Base-by-base conservation (phyloP, 2,797 vertebrate genomes). In the Psittacula echo region DNA sequence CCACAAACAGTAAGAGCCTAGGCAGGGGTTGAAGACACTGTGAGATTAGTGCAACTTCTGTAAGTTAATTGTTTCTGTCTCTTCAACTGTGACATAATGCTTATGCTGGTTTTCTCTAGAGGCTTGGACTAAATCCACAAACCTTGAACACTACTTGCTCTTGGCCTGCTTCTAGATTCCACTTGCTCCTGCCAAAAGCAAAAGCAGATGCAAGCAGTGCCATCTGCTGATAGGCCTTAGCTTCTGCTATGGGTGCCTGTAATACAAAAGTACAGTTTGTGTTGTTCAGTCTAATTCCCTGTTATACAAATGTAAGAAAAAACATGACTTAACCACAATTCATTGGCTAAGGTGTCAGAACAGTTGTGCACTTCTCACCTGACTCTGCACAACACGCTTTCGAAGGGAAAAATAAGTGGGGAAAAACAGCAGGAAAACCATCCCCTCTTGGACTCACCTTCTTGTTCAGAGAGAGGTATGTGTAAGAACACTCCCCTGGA, bases 111-210 rank as follows among this genome's bases (percentile, higher is more conserved):
- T 71, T 77, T 51, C 67, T 44, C 30, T 58, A 65, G 8, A 44
- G 27, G 7, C 11, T 32, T 50, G 29, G 9, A 70, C 56, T 70
- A 89, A 85, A 68, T 34, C 10, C 93, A 90, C 94, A 72, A 47
- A 99, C 99, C 99, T 98, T 98, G 88, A 99, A 86, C 61, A 99
- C 87, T 5, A 99, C 91, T 58, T 98, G 97, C 20, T 98, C 97
- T 11, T 96, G 87, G 30, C 98, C 97, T 65, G 98, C 99, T 51
- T 90, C 72, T n/a, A 89, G 26, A 21, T 99, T 99, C 99, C 99
- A 99, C 82, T 97, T 98, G 97, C 99, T 99, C 98, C 98, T 98
- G 5, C 98, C 95, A 95, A 99, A 99, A 9, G 98, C 98, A 50
- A 98, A 98, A 18, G 98, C 97, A 8, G 98, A 97, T 44, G 98